Evolutionary conservation across 2,113 vertebrate genomes (phyloP), one percentile per base, ranked within the genome.

Genomic region (Charina bottae): DNA sequence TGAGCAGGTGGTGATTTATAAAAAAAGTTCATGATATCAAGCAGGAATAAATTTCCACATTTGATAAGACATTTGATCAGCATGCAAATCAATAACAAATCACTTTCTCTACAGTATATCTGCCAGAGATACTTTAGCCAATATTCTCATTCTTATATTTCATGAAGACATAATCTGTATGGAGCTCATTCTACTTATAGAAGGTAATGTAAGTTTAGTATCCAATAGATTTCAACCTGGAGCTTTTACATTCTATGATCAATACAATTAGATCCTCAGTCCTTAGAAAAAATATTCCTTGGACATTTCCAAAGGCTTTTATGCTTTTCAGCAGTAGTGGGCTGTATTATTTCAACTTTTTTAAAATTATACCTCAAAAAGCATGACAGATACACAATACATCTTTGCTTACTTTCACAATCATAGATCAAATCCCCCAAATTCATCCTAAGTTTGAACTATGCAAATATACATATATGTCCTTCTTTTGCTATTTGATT

Each of bases 91-190:
- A 89, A 89, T 89, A 58, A 89, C 87, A 92, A 92, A 89, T 89
- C n/a, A 6, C 56, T 42, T 92, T 84, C 49, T 84, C 72, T 84
- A 54, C 42, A 84, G 87, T 37, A 56, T 92, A 84, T 84, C 83
- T 92, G 46, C 56, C 59, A 84, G 42, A 9, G 12, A 84, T 84
- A 89, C 72, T 60, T 83, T 83, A 89, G 72, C 42, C 86, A 89
- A 88, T 92, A 89, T 92, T 92, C 60, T 87, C 84, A 78, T 9
- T 17, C 46, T 72, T 91, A 91, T 83, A 92, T 92, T 62, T 89
- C 88, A n/a, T 84, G 56, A 84, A 88, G 91, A 53, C 54, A 53
- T 92, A 72, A 92, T 92, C 72, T 84, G 46, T 92, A 49, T 84
- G 53, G 87, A 59, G 56, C 8, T 92, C 46, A 28, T 59, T 89